Percentiles rank a stretch among this genome's conserved stretches.
phyloP scores from a whole-genome alignment of 2,797 vertebrate species.

The Carapus acus region DNA sequence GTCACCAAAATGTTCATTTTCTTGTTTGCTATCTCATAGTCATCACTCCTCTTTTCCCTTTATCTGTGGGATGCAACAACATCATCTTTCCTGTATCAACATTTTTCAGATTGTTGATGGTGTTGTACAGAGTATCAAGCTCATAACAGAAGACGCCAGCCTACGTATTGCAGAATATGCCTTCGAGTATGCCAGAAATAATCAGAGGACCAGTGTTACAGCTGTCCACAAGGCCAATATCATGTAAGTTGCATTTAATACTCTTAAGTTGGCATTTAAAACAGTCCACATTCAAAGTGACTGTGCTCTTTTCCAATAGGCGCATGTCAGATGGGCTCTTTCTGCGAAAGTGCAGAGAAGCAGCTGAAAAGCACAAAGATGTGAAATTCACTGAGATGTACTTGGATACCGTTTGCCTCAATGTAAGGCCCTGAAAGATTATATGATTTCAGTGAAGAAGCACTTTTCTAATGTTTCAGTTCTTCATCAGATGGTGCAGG shows the following conservation, averaged over 20 bases:
- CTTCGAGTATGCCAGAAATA: constrained; percentile 93
- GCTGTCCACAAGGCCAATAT: constrained; percentile 99
- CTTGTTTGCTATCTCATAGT: too few relatives aligned
- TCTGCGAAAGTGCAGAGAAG: constrained; percentile 91
- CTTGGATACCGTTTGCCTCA: constrained; percentile 95
- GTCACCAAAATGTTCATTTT: too few relatives aligned
- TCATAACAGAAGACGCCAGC: constrained; percentile 93
- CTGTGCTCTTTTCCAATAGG: constrained; percentile 64
- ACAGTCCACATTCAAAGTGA: not conserved
- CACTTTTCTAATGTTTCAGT: not conserved
- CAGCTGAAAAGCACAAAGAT: constrained; percentile 93
- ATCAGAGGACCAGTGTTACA: constrained; percentile 87
- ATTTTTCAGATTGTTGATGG: constrained; percentile 91
- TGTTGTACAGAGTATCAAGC: constrained; percentile 96
- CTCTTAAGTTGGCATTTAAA: not conserved
- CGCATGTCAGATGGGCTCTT: constrained; percentile 98
- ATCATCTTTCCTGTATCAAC: constrained; percentile 11
- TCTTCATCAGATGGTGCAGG: constrained; percentile 88
- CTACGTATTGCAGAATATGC: constrained; percentile 92
- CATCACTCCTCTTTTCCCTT: too few relatives aligned
- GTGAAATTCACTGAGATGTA: constrained; percentile 99
- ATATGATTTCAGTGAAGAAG: not conserved
- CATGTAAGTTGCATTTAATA: constrained; percentile 75
- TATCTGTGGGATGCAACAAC: too few relatives aligned
- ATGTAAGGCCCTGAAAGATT: constrained; percentile 68